Evolutionary conservation across 2,113 vertebrate species (phyloP).

Genomic region (Gasterosteus nipponicus): DNA sequence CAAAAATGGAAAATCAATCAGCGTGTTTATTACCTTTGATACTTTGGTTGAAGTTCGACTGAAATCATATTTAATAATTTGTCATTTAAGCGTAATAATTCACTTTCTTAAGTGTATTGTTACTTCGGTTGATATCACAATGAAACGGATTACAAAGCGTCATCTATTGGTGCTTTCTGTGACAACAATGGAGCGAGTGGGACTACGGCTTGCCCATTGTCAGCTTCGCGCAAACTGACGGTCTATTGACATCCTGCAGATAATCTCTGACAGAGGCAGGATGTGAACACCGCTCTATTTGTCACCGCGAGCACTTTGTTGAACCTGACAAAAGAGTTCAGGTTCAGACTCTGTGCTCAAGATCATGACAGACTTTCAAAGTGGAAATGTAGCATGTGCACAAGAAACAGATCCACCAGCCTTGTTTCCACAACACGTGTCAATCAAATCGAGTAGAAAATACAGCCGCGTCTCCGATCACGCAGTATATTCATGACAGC

Average conservation of each 20-base stretch:
- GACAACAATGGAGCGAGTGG: not conserved
- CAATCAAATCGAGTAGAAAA: constrained; percentile 34
- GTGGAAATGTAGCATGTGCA: constrained; percentile 14
- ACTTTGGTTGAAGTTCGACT: not conserved
- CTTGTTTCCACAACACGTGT: not conserved
- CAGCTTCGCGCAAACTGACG: constrained; percentile 2
- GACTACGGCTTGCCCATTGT: not conserved
- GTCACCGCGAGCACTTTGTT: constrained; percentile 32
- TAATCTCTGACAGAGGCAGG: constrained; percentile 23
- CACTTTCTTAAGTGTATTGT: not conserved
- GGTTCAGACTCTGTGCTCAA: constrained; percentile 18
- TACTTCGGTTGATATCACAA: not conserved
- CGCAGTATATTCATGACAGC: not conserved
- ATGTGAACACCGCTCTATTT: constrained; percentile 27
- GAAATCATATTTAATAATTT: not conserved
- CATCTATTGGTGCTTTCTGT: not conserved
- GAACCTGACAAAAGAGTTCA: constrained; percentile 29
- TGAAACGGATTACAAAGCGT: not conserved
- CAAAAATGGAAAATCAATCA: not conserved
- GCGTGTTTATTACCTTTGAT: not conserved
- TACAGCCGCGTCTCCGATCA: constrained; percentile 8
- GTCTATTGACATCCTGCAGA: not conserved
- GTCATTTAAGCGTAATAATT: not conserved
- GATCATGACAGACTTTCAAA: constrained; percentile 34
- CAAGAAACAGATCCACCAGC: constrained; percentile 11